Evolutionary conservation across 2,113 vertebrate species (phyloP).

Genomic region (Numida meleagris): DNA sequence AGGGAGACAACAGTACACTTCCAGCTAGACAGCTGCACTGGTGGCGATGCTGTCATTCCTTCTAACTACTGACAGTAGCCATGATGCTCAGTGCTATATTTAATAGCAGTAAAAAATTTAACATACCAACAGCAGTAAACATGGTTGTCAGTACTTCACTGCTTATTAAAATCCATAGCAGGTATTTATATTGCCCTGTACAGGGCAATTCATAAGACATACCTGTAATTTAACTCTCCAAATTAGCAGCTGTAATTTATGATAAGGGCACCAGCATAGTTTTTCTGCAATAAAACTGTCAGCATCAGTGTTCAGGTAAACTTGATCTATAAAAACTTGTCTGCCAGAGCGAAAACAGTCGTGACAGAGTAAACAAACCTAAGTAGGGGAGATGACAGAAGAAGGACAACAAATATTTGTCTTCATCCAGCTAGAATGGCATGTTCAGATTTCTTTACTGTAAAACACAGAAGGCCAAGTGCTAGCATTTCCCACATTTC

Average conservation of each 20-base stretch:
- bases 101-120: background rate
- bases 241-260: background rate
- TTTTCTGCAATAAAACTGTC: constrained; percentile 5
- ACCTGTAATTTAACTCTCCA: constrained; percentile 12
- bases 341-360: background rate
- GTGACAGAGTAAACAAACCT: background rate
- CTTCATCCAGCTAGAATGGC: background rate
- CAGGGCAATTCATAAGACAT: background rate
- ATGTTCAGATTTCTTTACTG: background rate
- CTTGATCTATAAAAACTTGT: background rate
- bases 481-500: background rate
- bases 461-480: background rate
- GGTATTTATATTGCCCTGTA: constrained; percentile 23
- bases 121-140: background rate
- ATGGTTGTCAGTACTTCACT: background rate
- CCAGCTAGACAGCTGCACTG: background rate
- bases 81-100: background rate
- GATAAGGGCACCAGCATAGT: background rate
- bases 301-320: background rate
- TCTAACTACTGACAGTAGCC: background rate
- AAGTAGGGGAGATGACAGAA: background rate
- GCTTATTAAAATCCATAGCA: background rate
- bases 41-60: background rate
- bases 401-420: background rate
- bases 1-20: background rate